Percentiles rank a stretch among this genome's conserved stretches.
Evolutionary conservation across 1,140 invertebrate species (phyloP).

Genomic region (Oppia nitens): DNA sequence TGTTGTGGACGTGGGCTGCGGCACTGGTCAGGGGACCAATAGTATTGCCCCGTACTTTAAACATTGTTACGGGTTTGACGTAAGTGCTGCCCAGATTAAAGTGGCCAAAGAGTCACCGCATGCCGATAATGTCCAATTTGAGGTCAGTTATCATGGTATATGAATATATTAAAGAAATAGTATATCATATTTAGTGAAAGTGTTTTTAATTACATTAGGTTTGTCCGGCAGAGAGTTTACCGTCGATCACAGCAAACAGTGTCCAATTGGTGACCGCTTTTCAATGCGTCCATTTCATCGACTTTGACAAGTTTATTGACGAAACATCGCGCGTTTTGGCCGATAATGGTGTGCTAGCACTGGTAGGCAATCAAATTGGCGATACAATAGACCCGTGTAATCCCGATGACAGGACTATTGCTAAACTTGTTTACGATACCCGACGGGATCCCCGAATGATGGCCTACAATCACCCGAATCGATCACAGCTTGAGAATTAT

Average conservation of each 20-base stretch:
- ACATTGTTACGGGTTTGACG: constrained; percentile 30
- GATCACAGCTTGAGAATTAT: neutral
- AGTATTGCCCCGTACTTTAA: constrained; percentile 28
- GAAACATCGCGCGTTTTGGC: constrained; percentile 24
- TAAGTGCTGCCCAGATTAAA: constrained; percentile 27
- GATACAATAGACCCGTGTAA: neutral
- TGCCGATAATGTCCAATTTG: neutral
- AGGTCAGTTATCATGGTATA: neutral
- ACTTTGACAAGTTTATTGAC: constrained; percentile 23
- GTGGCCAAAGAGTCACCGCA: constrained; percentile 21
- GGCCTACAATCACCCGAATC: neutral
- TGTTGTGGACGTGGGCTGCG: constrained; percentile 33
- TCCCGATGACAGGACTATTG: neutral
- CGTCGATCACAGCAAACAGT: constrained; percentile 9
- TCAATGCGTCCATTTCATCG: constrained; percentile 27
- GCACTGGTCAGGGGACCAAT: constrained; percentile 33
- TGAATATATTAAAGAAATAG: neutral
- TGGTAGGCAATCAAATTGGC: constrained; percentile 20
- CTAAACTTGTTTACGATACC: neutral
- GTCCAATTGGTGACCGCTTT: constrained; percentile 26
- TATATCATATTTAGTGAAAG: neutral
- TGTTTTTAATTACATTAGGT: neutral
- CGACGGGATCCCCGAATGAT: neutral
- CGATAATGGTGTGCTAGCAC: constrained; percentile 26
- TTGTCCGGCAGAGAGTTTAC: neutral